phyloP scores from a whole-genome alignment of 2,888 invertebrate species.

The Danaus chrysippus region DNA sequence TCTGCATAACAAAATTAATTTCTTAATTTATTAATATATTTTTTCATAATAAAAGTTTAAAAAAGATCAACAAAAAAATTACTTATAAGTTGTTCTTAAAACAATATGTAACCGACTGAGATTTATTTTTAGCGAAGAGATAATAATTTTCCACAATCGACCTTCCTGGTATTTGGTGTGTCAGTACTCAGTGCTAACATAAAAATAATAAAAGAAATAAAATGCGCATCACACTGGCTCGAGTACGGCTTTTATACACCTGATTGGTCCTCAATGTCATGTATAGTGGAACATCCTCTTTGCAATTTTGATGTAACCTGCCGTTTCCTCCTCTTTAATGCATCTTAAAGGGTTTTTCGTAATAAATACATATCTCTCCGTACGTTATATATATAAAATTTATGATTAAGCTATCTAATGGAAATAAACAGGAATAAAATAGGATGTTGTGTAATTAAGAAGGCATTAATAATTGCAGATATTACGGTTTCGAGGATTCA shows the following conservation, averaged over 20 bases:
- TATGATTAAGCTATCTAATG: neutral
- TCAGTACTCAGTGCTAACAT: conserved; percentile 18
- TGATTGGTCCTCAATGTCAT: conserved; percentile 75
- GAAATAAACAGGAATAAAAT: neutral
- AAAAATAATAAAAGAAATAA: conserved; percentile 32
- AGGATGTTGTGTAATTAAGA: neutral
- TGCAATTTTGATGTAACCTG: conserved; percentile 70
- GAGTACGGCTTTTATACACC: conserved; percentile 41
- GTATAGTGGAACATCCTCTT: conserved; percentile 63
- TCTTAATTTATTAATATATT: too few species aligned
- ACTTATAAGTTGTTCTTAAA: too few species aligned
- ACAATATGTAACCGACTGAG: too few species aligned
- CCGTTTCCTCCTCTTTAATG: conserved; percentile 53
- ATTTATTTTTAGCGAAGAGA: too few species aligned
- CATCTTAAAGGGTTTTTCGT: neutral
- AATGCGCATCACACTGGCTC: conserved; percentile 40
- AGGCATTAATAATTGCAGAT: conserved; percentile 5
- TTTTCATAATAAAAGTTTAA: too few species aligned
- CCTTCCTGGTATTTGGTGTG: too few species aligned
- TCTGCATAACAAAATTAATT: too few species aligned
- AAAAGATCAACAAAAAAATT: too few species aligned
- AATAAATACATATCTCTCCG: neutral
- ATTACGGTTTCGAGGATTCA: conserved; percentile 5
- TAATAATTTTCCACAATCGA: too few species aligned
- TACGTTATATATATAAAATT: neutral